Base-by-base conservation (phyloP, 2,888 invertebrate genomes). In the Phyto melanocephala region DNA sequence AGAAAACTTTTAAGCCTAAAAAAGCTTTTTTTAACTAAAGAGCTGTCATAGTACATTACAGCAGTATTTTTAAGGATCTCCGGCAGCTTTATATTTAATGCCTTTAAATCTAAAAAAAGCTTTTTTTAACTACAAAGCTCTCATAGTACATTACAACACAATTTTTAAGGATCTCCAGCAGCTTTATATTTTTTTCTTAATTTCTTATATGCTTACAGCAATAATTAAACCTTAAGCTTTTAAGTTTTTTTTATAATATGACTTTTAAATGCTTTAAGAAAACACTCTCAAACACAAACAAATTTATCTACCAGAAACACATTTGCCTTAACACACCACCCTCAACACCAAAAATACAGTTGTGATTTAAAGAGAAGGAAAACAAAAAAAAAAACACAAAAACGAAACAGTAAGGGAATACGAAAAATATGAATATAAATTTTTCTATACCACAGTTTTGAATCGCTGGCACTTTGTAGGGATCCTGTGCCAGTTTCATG, bases 391-490 rank as follows among this genome's bases (percentile, higher is more conserved):
- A 86, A 86, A 87, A 85, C 6, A 28, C 28, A 28, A 60, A 60
- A 67, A 50, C 1, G 45, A 20, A 11, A 22, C 15, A 22, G 35
- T 45, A 50, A 60, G 47, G 4, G 1, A 20, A 37, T 28, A 2
- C 24, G 10, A 86, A 86, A 87, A 85, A 87, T 5, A 28, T 3
- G 28, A 71, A 24, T 7, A 11, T 7, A 24, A 54, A 45, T 65
- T 37, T 71, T 42, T 63, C 81, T 81, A 84, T 92, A 92, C 90
- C 92, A 91, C 87, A 91, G 86, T 88, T 91, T 91, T 86, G 92
- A 89, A 85, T 91, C 91, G 86, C 88, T 87, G 85, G 90, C 87
- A 84, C 88, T 90, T 86, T 90, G 90, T 85, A 91, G 87, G 86
- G 91, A 91, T 88, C 89, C 91, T 86, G 89, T 88, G 78, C 88